Evolutionary conservation across 53 echinoderm and acorn worm genomes (phyloP).

Genomic region (Echinometra lucunter): DNA sequence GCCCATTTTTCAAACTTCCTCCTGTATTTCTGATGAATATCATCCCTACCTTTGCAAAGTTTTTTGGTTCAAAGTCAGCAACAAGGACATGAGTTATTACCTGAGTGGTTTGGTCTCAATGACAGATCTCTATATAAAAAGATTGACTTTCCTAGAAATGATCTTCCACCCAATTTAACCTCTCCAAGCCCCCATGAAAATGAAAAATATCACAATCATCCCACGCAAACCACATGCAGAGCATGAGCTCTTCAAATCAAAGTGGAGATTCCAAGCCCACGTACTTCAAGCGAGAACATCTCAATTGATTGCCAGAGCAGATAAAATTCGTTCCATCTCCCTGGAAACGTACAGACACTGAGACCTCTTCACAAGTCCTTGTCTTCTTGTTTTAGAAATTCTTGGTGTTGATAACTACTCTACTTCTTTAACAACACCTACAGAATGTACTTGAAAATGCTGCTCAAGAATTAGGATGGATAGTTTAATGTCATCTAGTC

Average conservation of each 20-base stretch:
- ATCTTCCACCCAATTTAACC: slow-evolving; percentile 55
- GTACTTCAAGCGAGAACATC: not conserved
- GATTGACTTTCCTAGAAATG: slow-evolving; percentile 43
- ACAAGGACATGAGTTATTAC: not conserved
- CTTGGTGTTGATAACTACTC: not conserved
- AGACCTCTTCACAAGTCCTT: not conserved
- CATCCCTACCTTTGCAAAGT: not conserved
- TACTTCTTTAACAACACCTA: not conserved
- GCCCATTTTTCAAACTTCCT: no score
- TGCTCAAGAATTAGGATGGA: not conserved
- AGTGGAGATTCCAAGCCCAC: slow-evolving; percentile 10
- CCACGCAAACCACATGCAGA: slow-evolving; percentile 60
- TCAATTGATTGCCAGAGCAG: slow-evolving; percentile 25
- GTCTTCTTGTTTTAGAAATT: not conserved
- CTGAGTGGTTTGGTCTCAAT: not conserved
- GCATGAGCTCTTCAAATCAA: not conserved
- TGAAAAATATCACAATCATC: slow-evolving; percentile 25
- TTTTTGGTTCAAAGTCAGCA: not conserved
- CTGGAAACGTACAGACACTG: not conserved
- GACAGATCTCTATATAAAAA: slow-evolving; percentile 11
- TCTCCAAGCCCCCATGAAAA: slow-evolving; percentile 23
- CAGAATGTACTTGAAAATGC: no score
- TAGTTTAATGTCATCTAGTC: not conserved
- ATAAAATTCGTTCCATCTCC: not conserved
- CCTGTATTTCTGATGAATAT: not conserved